Conservation (phyloP, 2,113 vertebrate species). For the Cryptotis parvus region DNA sequence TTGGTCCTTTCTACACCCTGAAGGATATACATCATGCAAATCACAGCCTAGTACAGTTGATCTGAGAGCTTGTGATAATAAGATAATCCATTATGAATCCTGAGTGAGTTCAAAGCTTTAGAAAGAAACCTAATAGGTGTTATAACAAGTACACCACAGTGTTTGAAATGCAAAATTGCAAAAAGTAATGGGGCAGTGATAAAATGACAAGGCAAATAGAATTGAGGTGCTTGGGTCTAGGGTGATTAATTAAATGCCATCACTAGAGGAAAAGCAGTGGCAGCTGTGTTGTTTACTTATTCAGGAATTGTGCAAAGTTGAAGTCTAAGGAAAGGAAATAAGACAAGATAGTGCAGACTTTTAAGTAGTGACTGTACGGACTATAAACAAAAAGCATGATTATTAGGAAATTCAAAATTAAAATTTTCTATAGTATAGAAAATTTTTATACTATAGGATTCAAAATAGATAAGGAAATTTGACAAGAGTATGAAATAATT, state of each 20-base stretch:
- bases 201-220: constrained; percentile 52
- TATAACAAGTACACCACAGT: constrained; percentile 4
- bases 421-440: background rate
- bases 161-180: constrained; percentile 56
- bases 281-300: background rate
- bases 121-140: constrained; percentile 55
- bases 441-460: background rate
- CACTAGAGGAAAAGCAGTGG: background rate
- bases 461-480: background rate
- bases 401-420: background rate
- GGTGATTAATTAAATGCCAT: constrained; percentile 21
- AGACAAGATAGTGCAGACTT: background rate
- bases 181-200: constrained; percentile 10
- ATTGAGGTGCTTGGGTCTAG: background rate
- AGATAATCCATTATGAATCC: constrained; percentile 39
- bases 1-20: background rate
- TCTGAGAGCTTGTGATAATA: constrained; percentile 66
- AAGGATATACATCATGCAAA: constrained; percentile 61
- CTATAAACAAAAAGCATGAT: background rate
- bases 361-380: background rate
- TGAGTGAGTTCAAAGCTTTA: constrained; percentile 48
- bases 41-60: constrained; percentile 64
- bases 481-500: background rate
- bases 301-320: background rate
- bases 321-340: constrained; percentile 8